Percentiles rank a stretch among this genome's conserved stretches.
Evolutionary conservation across 2,797 vertebrate genomes (phyloP).

Genomic region (Chelonia mydas): DNA sequence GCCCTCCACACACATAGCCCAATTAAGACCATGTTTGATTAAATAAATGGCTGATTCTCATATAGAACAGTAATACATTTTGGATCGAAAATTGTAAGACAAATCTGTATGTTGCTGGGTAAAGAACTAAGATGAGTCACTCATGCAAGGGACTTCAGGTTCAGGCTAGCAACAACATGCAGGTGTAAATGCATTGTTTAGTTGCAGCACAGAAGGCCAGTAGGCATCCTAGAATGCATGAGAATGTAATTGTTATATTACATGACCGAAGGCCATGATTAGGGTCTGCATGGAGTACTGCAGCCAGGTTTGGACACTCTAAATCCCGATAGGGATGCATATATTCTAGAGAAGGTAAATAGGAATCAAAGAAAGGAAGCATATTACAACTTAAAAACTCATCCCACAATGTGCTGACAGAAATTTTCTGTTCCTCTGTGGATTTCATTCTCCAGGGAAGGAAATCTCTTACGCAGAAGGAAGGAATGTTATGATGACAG

Average conservation of each 20-base stretch:
- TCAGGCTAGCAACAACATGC: neutral
- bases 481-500: neutral
- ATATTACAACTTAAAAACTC: neutral
- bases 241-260: neutral
- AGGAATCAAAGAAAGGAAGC: neutral
- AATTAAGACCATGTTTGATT: neutral
- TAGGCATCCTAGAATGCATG: neutral
- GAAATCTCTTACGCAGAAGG: neutral
- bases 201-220: neutral
- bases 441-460: conserved; percentile 7
- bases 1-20: neutral
- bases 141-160: neutral
- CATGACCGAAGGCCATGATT: neutral
- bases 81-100: neutral
- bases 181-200: neutral
- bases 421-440: neutral
- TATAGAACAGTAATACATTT: neutral
- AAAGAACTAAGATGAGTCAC: neutral
- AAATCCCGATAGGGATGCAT: neutral
- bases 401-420: neutral
- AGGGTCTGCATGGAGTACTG: neutral
- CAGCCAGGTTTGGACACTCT: neutral
- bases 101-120: neutral
- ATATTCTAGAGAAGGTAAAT: neutral
- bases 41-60: neutral